Evolutionary conservation across 2,888 invertebrate species (phyloP).

Genomic region (Troglohyphantes excavatus): DNA sequence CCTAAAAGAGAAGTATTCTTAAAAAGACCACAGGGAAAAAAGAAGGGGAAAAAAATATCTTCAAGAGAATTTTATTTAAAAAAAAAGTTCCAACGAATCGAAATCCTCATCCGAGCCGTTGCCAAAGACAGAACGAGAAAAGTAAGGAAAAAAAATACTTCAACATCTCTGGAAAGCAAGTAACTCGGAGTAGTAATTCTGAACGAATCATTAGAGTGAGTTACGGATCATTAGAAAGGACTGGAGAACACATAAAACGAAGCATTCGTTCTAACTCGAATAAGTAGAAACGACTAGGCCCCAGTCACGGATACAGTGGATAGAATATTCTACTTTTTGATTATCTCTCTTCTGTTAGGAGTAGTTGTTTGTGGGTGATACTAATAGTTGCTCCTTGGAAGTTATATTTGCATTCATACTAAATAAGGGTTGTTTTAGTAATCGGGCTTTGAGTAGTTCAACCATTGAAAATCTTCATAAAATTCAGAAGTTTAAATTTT

Average conservation of each 20-base stretch:
- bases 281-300: background rate
- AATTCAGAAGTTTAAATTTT: no score
- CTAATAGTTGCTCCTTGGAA: background rate
- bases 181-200: slow-evolving; percentile 48
- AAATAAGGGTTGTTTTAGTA: background rate
- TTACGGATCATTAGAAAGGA: slow-evolving; percentile 64
- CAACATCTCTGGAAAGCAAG: slow-evolving; percentile 33
- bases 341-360: slow-evolving; percentile 13
- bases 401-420: no score
- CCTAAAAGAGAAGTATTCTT: slow-evolving; percentile 17
- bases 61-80: slow-evolving; percentile 33
- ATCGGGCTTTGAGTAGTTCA: background rate
- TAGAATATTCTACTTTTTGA: slow-evolving; percentile 24
- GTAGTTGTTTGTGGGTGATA: background rate
- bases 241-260: slow-evolving; percentile 50
- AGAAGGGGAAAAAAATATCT: slow-evolving; percentile 1
- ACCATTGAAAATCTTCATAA: no score
- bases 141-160: background rate
- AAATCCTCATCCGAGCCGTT: slow-evolving; percentile 36
- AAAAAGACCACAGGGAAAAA: slow-evolving; percentile 25
- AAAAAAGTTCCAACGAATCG: slow-evolving; percentile 31
- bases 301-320: slow-evolving; percentile 4
- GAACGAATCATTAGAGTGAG: slow-evolving; percentile 67
- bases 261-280: slow-evolving; percentile 35
- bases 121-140: slow-evolving; percentile 28